phyloP scores from a whole-genome alignment of 1,140 invertebrate genomes.

The Drosophila nebulosa region DNA sequence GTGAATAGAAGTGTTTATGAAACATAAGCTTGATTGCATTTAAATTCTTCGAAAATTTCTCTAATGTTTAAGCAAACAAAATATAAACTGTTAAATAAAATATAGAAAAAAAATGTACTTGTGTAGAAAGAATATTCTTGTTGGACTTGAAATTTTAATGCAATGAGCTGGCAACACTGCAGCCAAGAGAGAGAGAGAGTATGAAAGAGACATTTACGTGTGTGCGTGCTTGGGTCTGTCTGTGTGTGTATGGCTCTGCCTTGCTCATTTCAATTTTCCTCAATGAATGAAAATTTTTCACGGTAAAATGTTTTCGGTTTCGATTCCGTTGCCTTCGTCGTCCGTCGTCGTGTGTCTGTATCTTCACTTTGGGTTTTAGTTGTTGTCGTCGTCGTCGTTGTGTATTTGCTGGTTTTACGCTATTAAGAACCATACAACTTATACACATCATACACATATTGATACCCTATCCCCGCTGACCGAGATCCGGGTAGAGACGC shows the following conservation, averaged over 20 bases:
- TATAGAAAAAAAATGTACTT: not conserved
- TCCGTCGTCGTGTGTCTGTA: conserved; percentile 37
- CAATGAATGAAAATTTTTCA: conserved; percentile 79
- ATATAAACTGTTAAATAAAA: not conserved
- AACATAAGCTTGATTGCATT: not conserved
- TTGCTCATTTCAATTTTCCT: conserved; percentile 75
- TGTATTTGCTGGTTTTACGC: conserved; percentile 6
- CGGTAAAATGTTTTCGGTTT: conserved; percentile 57
- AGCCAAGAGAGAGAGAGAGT: not conserved
- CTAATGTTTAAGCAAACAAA: not conserved
- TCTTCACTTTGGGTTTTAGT: conserved; percentile 21
- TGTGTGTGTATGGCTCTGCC: not conserved
- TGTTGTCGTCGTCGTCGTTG: not conserved
- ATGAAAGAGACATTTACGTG: not conserved
- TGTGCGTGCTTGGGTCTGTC: not conserved
- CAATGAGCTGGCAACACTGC: not conserved
- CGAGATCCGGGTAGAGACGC: not conserved
- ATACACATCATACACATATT: not conserved
- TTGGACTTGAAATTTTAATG: not conserved
- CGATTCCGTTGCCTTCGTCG: conserved; percentile 49
- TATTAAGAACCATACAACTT: conserved; percentile 2
- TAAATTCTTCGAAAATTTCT: not conserved
- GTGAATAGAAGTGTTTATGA: not conserved
- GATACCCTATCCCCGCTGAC: not conserved
- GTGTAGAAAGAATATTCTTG: not conserved